Conservation (phyloP, 2,113 vertebrate species). For the Empidonax alnorum region DNA sequence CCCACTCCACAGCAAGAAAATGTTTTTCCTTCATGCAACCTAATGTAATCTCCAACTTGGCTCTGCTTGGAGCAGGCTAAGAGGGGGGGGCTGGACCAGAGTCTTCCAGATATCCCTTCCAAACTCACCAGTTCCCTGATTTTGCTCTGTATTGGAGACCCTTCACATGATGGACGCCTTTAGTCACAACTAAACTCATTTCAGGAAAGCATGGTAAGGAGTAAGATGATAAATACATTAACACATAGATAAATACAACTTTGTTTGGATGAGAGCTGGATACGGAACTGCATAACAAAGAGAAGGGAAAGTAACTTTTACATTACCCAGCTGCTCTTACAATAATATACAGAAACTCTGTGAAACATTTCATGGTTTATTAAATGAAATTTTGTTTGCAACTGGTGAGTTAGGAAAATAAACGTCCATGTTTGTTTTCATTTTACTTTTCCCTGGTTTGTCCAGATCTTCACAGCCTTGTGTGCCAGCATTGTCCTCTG, state of each 20-base stretch:
- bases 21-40: background rate
- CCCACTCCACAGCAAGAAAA: background rate
- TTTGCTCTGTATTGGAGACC: background rate
- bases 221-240: constrained; percentile 53
- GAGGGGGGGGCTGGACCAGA: background rate
- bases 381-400: constrained; percentile 79
- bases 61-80: background rate
- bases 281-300: constrained; percentile 53
- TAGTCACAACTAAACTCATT: background rate
- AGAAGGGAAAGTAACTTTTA: constrained; percentile 70
- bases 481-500: constrained; percentile 71
- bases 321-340: constrained; percentile 75
- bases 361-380: constrained; percentile 84
- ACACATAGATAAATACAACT: constrained; percentile 67
- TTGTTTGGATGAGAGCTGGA: constrained; percentile 63
- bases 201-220: constrained; percentile 18
- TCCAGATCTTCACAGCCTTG: constrained; percentile 70
- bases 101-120: background rate
- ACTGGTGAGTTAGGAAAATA: constrained; percentile 79
- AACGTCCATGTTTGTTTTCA: constrained; percentile 79
- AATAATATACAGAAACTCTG: constrained; percentile 80
- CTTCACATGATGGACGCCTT: background rate
- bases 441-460: constrained; percentile 76
- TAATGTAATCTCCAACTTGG: background rate
- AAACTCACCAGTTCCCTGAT: background rate